Evolutionary conservation across 1,140 invertebrate species (phyloP).

Genomic region (Coelopa frigida): DNA sequence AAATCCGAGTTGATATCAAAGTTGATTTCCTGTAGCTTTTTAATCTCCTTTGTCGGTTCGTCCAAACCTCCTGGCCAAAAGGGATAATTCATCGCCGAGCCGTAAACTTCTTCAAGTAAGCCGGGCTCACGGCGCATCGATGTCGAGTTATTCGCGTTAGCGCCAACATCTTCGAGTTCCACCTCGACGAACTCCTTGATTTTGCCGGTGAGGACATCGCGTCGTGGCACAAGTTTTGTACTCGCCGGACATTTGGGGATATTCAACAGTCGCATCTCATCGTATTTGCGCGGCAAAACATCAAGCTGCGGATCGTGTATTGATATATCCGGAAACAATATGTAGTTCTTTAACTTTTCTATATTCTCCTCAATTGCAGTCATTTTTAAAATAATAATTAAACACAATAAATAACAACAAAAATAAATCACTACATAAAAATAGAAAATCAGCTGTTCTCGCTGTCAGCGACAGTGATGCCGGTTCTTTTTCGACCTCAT

Average conservation of each 20-base stretch:
- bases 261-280: constrained; percentile 32
- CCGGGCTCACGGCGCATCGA: constrained; percentile 61
- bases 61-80: constrained; percentile 75
- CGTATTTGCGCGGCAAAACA: constrained; percentile 29
- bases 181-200: constrained; percentile 65
- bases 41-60: constrained; percentile 46
- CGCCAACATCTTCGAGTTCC: constrained; percentile 51
- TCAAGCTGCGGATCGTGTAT: constrained; percentile 36
- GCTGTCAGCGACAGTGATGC: constrained; percentile 22
- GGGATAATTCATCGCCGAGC: constrained; percentile 64
- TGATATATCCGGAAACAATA: constrained; percentile 31
- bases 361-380: constrained; percentile 20
- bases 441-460: constrained; percentile 22
- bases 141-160: constrained; percentile 66
- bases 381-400: background rate
- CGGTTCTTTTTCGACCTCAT: too few species aligned
- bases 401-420: too few species aligned
- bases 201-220: constrained; percentile 64
- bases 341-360: constrained; percentile 30
- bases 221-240: constrained; percentile 47
- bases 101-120: constrained; percentile 52
- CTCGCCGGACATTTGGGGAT: constrained; percentile 27
- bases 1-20: constrained; percentile 52
- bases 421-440: too few species aligned
- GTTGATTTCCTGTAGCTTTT: constrained; percentile 23